These are phyloP conservation scores for Volucella bombylans DNA, from an alignment of 2,888 invertebrate genomes.

Conservation along the genomic window DNA sequence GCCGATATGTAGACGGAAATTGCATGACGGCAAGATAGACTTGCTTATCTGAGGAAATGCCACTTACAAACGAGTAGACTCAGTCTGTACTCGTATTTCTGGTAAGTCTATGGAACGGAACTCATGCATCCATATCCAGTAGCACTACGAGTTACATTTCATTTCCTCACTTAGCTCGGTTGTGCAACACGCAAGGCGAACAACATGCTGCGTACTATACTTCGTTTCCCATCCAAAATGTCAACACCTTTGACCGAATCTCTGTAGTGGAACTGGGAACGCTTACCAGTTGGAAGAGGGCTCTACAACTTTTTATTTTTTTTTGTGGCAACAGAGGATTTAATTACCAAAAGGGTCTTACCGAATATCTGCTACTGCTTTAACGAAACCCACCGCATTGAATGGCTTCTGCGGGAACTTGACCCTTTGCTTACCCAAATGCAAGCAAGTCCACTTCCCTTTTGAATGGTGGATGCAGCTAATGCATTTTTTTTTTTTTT, in stretches of 20 bases:
- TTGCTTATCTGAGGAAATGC: conserved; percentile 58
- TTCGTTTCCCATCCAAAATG: conserved; percentile 25
- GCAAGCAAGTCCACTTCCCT: conserved; percentile 21
- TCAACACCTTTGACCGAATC: conserved; percentile 1
- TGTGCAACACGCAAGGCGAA: conserved; percentile 64
- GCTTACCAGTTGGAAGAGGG: conserved; percentile 8
- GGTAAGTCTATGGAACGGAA: conserved; percentile 25
- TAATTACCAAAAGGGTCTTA: conserved; percentile 11
- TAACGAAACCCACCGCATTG: not conserved
- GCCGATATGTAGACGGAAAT: conserved; percentile 63
- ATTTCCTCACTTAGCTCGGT: conserved; percentile 62
- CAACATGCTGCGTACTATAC: conserved; percentile 16
- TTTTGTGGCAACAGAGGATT: not conserved
- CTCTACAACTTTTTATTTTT: no score
- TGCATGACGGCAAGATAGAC: conserved; percentile 55
- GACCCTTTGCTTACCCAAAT: conserved; percentile 3
- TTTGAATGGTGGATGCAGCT: conserved; percentile 46
- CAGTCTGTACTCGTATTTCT: no score
- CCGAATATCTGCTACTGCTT: not conserved
- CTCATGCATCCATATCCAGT: conserved; percentile 62
- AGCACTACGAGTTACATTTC: conserved; percentile 34
- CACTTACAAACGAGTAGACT: conserved; percentile 21
- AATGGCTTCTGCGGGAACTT: conserved; percentile 11
- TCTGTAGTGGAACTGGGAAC: conserved; percentile 3
- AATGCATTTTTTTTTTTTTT: conserved; percentile 41